Evolutionary conservation across 2,888 invertebrate genomes (phyloP).

Genomic region (Salticus scenicus): DNA sequence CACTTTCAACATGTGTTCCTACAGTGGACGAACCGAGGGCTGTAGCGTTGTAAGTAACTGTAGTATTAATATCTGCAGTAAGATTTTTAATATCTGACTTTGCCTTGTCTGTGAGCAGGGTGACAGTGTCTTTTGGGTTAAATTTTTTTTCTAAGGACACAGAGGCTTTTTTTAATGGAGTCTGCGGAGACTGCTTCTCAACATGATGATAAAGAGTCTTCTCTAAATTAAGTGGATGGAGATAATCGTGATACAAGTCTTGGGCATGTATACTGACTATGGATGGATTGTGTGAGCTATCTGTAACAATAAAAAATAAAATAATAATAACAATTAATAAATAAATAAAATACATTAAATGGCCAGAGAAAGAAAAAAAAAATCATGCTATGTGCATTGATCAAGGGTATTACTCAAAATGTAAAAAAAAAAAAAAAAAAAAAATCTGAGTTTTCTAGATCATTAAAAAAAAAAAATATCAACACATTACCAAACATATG

Average conservation of each 20-base stretch:
- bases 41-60: conserved; percentile 21
- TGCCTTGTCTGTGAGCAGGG: conserved; percentile 18
- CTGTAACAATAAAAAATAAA: too few species aligned
- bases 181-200: conserved; percentile 33
- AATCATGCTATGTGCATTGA: too few species aligned
- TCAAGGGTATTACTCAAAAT: too few species aligned
- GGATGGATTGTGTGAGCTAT: too few species aligned
- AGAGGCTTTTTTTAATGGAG: conserved; percentile 35
- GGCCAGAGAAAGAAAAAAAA: too few species aligned
- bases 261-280: conserved; percentile 26
- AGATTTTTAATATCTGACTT: conserved; percentile 16
- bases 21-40: not conserved
- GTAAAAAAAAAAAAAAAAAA: too few species aligned
- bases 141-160: conserved; percentile 29
- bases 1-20: conserved; percentile 4
- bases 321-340: too few species aligned
- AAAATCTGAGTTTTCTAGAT: too few species aligned
- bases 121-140: conserved; percentile 16
- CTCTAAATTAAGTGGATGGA: conserved; percentile 22
- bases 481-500: too few species aligned
- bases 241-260: conserved; percentile 24
- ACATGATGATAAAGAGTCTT: conserved; percentile 39
- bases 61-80: conserved; percentile 22
- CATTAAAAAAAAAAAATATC: too few species aligned
- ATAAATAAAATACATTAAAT: too few species aligned